Evolutionary conservation across 2,888 invertebrate genomes (phyloP), one percentile per base, ranked within the genome.

Genomic region (Chrysotoxum bicinctum): DNA sequence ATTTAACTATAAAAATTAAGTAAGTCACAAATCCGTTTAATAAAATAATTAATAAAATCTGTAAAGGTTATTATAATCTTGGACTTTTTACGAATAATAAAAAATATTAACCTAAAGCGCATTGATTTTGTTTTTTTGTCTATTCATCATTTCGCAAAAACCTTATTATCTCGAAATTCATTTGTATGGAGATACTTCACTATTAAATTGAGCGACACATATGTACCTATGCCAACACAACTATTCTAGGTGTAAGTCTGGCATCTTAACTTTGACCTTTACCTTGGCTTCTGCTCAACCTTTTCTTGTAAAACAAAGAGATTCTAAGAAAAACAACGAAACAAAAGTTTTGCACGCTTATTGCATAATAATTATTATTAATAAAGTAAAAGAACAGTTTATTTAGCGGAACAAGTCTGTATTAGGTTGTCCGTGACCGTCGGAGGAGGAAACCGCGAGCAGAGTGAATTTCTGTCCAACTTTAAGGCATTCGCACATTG

Each of bases 401-500:
- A 19, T 43, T 16, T 62, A 64, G 64, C 64, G 64, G 64, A 30
- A 64, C 26, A 30, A 32, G 45, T 64, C 43, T 45, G 16, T 10
- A 64, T 45, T 45, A 16, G 26, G 62, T n/a, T n/a, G n/a, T n/a
- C n/a, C n/a, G n/a, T n/a, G n/a, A n/a, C 1, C 4, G 26, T 8
- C 21, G 35, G 35, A 26, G 26, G n/a, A 40, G 43, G 43, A 43
- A 23, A 23, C 26, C 3, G 23, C 21, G 4, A 45, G 43, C 30
- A 45, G 32, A 48, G 6, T 60, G 12, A 8, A 32, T 48, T 64
- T 64, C 30, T 19, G 9, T 48, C 16, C 26, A 62, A 19, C 14
- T 35, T 43, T 4, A 23, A 62, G 32, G 16, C 12, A 66, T 72
- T 66, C 64, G 52, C 70, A 74, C 66, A 45, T 70, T 79, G 70